Base-by-base conservation (phyloP, 2,888 invertebrate genomes). In the Polyploca ridens region DNA sequence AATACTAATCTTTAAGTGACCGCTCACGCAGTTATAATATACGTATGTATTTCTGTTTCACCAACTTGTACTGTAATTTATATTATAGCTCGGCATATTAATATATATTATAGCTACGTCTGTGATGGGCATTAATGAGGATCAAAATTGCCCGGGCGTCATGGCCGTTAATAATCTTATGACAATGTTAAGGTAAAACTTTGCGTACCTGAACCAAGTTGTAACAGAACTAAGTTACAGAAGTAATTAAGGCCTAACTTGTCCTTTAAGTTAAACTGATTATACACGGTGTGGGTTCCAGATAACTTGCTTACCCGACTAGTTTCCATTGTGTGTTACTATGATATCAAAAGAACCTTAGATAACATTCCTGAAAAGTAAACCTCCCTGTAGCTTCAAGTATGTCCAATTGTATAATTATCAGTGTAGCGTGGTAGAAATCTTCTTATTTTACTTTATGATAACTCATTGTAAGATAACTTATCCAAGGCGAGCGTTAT, bases 201-300 rank as follows among this genome's bases (percentile, higher is more conserved):
- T 61, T 41, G 44, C 44, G 10, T 41, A 61, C 38, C 44, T 44
- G 44, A 41, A 41, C 41, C 16, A 16, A 61, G 41, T 38, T 61
- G 19, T 44, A 38, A 44, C 19, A 38, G 38, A 61, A 44, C 61
- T 44, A 61, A 61, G 61, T 61, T 61, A 61, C 61, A 61, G 19
- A 61, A 61, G 61, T 61, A 38, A 61, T 61, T 41, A 44, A 61
- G 61, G 61, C 61, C 44, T n/a, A 61, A 44, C 61, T 41, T 44
- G 44, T 16, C 61, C 61, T 41, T 44, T 13, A 61, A 61, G 38
- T 41, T 38, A 44, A 61, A 61, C 61, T 61, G 61, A 61, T 61
- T 19, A 38, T 13, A 41, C 38, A 19, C 38, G 61, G 7, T 14
- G 27, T 14, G 33, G 33, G 33, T n/a, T 38, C 5, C 10, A 61